Conservation (phyloP, 2,797 vertebrate genomes). For the Sebastes matsubarae region DNA sequence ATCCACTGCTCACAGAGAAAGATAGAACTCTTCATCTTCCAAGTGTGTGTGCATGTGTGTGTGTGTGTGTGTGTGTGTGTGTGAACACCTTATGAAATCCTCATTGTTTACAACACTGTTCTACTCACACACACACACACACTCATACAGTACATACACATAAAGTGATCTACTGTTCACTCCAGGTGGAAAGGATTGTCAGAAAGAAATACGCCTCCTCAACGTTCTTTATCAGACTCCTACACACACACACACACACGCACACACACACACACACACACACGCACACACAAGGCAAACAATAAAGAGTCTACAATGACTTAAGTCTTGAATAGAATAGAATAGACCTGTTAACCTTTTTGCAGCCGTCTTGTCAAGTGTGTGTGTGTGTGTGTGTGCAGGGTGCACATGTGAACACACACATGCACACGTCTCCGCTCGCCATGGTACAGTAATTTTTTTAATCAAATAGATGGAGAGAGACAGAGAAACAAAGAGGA, state of each 20-base stretch:
- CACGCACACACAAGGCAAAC: conserved; percentile 6
- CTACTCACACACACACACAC: conserved; percentile 48
- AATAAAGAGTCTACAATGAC: conserved; percentile 19
- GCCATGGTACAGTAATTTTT: conserved; percentile 98
- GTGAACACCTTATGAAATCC: conserved; percentile 73
- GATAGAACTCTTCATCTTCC: conserved; percentile 79
- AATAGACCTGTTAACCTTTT: conserved; percentile 66
- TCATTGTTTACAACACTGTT: conserved; percentile 74
- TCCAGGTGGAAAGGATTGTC: conserved; percentile 63
- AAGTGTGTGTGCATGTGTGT: conserved; percentile 1
- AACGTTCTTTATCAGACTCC: conserved; percentile 61
- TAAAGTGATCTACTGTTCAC: conserved; percentile 68
- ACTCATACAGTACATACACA: conserved; percentile 41
- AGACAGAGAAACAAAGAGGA: conserved; percentile 70
- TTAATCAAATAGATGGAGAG: conserved; percentile 95
- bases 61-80: conserved; percentile 7
- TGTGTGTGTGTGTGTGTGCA: conserved; percentile 59
- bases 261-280: not conserved
- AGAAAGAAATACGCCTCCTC: conserved; percentile 68
- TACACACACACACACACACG: conserved; percentile 31
- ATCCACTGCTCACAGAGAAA: conserved; percentile 76
- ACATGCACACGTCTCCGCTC: conserved; percentile 88
- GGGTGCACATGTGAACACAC: conserved; percentile 84
- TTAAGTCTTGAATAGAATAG: conserved; percentile 38
- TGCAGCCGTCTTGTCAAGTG: conserved; percentile 39